Evolutionary conservation across 1,140 invertebrate genomes (phyloP).

Genomic region (Drosophila sturtevanti): DNA sequence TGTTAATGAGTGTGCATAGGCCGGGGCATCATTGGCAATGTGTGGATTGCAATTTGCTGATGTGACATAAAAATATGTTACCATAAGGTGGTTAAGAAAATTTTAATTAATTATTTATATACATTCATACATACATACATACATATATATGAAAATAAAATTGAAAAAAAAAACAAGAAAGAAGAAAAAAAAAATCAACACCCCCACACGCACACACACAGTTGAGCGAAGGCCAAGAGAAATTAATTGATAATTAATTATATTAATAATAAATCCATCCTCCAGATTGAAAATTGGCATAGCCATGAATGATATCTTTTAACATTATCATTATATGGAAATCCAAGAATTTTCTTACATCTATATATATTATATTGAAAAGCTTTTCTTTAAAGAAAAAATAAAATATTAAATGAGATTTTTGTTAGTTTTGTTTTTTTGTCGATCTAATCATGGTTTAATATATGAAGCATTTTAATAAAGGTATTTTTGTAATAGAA

Average conservation of each 20-base stretch:
- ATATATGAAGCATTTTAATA: too few species aligned
- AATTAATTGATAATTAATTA: constrained; percentile 76
- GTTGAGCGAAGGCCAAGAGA: constrained; percentile 45
- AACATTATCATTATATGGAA: too few species aligned
- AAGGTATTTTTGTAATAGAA: too few species aligned
- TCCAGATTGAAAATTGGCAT: not conserved
- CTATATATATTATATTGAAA: too few species aligned
- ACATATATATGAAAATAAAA: constrained; percentile 17
- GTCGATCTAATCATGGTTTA: too few species aligned
- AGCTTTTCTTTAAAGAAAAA: too few species aligned
- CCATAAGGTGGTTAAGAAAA: constrained; percentile 32
- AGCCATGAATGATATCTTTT: too few species aligned
- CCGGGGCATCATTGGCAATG: constrained; percentile 11
- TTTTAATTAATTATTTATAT: constrained; percentile 69
- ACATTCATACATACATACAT: too few species aligned
- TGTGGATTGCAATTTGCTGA: constrained; percentile 63
- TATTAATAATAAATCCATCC: constrained; percentile 41
- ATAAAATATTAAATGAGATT: too few species aligned
- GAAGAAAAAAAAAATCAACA: not conserved
- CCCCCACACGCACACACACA: not conserved
- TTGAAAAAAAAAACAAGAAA: not conserved
- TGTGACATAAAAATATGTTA: constrained; percentile 79
- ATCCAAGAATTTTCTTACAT: too few species aligned
- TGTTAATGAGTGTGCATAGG: constrained; percentile 78
- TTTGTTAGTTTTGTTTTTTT: too few species aligned